Percentiles rank a stretch among this genome's conserved stretches.
phyloP scores from a whole-genome alignment of 2,888 invertebrate species.

The Alitta virens region DNA sequence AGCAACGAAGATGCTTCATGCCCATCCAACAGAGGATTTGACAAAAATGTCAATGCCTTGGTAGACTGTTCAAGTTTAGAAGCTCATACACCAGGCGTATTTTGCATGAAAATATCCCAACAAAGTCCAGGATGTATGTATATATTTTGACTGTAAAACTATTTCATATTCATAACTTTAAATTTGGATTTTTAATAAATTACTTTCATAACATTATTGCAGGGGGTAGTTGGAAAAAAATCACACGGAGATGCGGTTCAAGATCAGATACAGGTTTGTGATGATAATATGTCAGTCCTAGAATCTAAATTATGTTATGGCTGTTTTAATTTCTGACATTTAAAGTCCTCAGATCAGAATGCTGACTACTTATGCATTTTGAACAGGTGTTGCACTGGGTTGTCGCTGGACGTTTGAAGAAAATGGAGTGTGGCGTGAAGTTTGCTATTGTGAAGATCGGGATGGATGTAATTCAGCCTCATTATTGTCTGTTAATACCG shows the following conservation, averaged over 20 bases:
- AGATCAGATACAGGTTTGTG: slow-evolving; percentile 51
- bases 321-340: no score
- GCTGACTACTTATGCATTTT: no score
- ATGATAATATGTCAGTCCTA: no score
- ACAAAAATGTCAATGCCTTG: slow-evolving; percentile 79
- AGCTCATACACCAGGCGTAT: slow-evolving; percentile 89
- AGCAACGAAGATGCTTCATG: slow-evolving; percentile 85
- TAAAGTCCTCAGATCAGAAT: no score
- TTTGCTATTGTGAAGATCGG: slow-evolving; percentile 84
- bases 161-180: background rate
- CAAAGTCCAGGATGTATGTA: slow-evolving; percentile 91
- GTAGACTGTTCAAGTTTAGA: slow-evolving; percentile 93
- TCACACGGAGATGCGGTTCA: slow-evolving; percentile 55
- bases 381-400: slow-evolving; percentile 95
- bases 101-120: slow-evolving; percentile 91
- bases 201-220: slow-evolving; percentile 13
- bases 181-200: background rate
- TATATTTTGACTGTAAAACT: background rate
- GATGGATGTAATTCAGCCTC: slow-evolving; percentile 78
- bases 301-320: no score
- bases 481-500: background rate
- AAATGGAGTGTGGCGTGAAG: slow-evolving; percentile 94
- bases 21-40: slow-evolving; percentile 84
- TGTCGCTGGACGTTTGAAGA: slow-evolving; percentile 93
- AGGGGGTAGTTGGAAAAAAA: slow-evolving; percentile 56